A percentile compares a stretch with the other conserved stretches of the same genome.
phyloP scores from a whole-genome alignment of 2,113 vertebrate species.

The Oryzias celebensis region DNA sequence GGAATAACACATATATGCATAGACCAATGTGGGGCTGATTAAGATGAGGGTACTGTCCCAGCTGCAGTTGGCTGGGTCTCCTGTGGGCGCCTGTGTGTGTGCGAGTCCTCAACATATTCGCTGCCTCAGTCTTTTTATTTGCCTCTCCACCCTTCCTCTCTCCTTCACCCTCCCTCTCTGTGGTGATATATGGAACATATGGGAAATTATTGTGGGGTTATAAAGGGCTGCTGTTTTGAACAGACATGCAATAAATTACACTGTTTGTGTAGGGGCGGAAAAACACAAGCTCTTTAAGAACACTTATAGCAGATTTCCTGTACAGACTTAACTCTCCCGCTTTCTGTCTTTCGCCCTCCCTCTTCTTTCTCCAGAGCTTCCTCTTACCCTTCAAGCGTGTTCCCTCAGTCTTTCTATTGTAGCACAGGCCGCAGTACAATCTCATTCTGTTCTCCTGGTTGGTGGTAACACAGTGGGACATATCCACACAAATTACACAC shows the following conservation, averaged over 20 bases:
- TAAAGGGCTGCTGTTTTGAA: slow-evolving; percentile 77
- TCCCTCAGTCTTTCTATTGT: slow-evolving; percentile 43
- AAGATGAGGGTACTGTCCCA: slow-evolving; percentile 48
- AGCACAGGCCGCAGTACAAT: slow-evolving; percentile 62
- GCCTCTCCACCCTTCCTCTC: slow-evolving; percentile 18
- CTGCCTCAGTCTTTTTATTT: slow-evolving; percentile 58
- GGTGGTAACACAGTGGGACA: slow-evolving; percentile 78
- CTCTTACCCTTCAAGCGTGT: slow-evolving; percentile 39
- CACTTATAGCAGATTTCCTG: slow-evolving; percentile 70
- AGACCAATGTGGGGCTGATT: slow-evolving; percentile 41
- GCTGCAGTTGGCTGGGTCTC: slow-evolving; percentile 36
- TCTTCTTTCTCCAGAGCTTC: slow-evolving; percentile 37
- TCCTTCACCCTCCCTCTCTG: slow-evolving; percentile 53
- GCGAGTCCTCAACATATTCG: slow-evolving; percentile 47
- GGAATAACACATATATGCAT: slow-evolving; percentile 61
- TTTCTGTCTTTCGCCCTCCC: slow-evolving; percentile 25
- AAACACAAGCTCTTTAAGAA: slow-evolving; percentile 71
- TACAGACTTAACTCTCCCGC: slow-evolving; percentile 39
- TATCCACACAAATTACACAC: slow-evolving; percentile 78
- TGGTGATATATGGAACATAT: slow-evolving; percentile 77
- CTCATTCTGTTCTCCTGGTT: slow-evolving; percentile 70
- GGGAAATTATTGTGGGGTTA: slow-evolving; percentile 78
- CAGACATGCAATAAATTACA: slow-evolving; percentile 79
- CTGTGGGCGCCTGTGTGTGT: slow-evolving; percentile 13
- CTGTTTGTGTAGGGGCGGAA: slow-evolving; percentile 70